These are phyloP conservation scores for Paramormyrops kingsleyae DNA, from an alignment of 2,113 vertebrate genomes.

Conservation along the genomic window DNA sequence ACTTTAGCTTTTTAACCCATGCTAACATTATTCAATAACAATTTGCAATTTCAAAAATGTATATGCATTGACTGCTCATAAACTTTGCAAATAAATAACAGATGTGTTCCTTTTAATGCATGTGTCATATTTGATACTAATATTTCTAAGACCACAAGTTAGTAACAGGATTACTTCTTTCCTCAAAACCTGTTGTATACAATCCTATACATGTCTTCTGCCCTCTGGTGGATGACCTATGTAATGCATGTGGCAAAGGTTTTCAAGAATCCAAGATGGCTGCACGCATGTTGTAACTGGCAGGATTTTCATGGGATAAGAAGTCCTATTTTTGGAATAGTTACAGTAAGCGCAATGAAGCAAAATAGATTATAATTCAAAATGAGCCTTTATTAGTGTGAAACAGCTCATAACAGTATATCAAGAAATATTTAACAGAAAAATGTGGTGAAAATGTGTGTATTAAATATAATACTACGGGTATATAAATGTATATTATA, in stretches of 20 bases:
- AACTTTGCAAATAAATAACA: no score
- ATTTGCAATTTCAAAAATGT: no score
- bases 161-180: background rate
- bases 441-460: no score
- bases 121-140: background rate
- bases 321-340: background rate
- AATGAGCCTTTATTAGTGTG: background rate
- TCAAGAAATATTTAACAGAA: no score
- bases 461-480: no score
- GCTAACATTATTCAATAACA: no score
- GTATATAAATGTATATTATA: no score
- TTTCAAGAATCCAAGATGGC: background rate
- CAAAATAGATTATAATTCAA: background rate
- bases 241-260: background rate
- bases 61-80: no score
- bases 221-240: background rate
- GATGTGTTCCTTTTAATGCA: no score
- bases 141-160: background rate
- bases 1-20: no score
- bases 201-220: background rate
- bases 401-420: no score
- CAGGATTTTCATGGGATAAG: background rate
- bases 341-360: background rate
- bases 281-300: background rate
- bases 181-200: background rate